These are phyloP conservation scores for Genyomyrus donnyi DNA, from an alignment of 2,113 vertebrate genomes.

Conservation along the genomic window DNA sequence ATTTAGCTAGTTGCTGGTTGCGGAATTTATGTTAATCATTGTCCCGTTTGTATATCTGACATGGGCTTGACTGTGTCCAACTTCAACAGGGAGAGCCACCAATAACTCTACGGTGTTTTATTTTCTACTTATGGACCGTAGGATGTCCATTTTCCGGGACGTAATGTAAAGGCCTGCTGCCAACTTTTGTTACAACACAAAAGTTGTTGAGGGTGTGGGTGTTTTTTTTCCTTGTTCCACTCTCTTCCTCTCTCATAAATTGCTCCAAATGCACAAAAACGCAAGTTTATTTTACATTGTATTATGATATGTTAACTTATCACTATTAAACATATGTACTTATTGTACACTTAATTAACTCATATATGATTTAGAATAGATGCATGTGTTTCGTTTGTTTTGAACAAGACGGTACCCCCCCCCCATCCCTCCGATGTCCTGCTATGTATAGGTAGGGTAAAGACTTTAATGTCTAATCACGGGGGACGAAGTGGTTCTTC, in stretches of 20 bases:
- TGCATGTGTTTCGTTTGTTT: not conserved
- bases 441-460: not conserved
- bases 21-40: not conserved
- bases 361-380: not conserved
- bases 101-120: not conserved
- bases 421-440: not conserved
- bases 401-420: not conserved
- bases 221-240: not conserved
- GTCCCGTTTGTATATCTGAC: too few relatives aligned
- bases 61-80: not conserved
- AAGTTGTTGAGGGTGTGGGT: constrained; percentile 17
- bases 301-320: not conserved
- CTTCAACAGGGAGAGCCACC: not conserved
- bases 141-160: not conserved
- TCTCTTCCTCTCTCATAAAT: not conserved
- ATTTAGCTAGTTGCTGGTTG: not conserved
- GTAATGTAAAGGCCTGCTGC: not conserved
- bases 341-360: not conserved
- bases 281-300: not conserved
- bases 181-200: constrained; percentile 1
- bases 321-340: not conserved
- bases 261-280: not conserved
- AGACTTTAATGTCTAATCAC: not conserved
- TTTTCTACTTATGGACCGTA: not conserved
- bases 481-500: not conserved